Conservation (phyloP, 2,113 vertebrate species). For the Sapayoa aenigma region DNA sequence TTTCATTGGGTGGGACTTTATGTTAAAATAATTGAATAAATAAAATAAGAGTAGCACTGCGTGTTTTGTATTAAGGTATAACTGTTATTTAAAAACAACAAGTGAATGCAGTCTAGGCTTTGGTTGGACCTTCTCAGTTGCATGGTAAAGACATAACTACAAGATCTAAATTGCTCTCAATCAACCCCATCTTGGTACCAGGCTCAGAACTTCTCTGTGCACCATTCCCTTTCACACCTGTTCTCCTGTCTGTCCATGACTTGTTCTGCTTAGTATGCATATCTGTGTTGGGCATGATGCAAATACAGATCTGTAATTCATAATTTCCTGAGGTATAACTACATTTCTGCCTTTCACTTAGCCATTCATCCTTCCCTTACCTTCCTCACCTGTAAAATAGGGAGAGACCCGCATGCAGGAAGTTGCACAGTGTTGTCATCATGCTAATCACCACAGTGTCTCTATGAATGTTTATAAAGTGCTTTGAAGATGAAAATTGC, state of each 20-base stretch:
- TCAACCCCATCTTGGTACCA: background rate
- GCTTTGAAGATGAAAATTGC: slow-evolving; percentile 48
- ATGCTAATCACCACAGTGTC: background rate
- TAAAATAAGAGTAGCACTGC: background rate
- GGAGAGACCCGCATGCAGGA: background rate
- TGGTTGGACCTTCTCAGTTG: background rate
- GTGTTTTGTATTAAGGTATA: background rate
- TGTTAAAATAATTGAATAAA: background rate
- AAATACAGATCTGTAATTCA: background rate
- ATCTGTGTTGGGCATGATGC: background rate
- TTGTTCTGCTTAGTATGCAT: background rate
- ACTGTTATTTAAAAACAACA: background rate
- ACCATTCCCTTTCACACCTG: background rate
- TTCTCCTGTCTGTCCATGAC: background rate
- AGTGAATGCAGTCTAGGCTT: background rate
- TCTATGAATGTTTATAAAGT: slow-evolving; percentile 36
- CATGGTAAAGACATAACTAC: background rate
- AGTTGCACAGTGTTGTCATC: background rate
- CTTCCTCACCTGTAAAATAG: background rate
- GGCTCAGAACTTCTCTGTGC: background rate
- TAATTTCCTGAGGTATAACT: background rate
- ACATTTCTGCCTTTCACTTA: background rate
- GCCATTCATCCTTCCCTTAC: background rate
- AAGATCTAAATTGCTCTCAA: background rate
- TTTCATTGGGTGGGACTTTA: background rate